A percentile compares a stretch with the other conserved stretches of the same genome.
These are phyloP conservation scores for Leptosomus discolor DNA, from an alignment of 2,113 vertebrate genomes.

Conservation along the genomic window DNA sequence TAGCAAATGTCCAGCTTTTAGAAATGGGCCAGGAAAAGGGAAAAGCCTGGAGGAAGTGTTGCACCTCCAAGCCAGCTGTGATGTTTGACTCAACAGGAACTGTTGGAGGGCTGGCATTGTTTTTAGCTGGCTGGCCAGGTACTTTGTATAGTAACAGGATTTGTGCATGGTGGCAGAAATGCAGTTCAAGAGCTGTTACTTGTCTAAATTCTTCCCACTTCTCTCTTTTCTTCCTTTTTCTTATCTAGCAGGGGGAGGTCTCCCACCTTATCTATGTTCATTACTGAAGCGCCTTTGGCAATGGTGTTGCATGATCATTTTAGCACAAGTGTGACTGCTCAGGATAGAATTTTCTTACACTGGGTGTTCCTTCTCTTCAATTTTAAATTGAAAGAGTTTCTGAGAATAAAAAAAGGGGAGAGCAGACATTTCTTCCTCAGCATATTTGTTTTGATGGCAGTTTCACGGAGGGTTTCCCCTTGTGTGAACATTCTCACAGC, in stretches of 20 bases:
- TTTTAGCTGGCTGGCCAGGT: not conserved
- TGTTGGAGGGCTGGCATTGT: not conserved
- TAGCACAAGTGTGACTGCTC: not conserved
- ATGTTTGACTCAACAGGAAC: not conserved
- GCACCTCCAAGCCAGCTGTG: not conserved
- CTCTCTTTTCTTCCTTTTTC: not conserved
- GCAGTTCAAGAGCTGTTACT: not conserved
- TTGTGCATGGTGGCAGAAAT: not conserved
- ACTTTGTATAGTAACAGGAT: not conserved
- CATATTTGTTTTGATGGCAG: not conserved
- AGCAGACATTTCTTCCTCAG: not conserved
- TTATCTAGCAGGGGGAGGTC: not conserved
- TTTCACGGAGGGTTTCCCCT: not conserved
- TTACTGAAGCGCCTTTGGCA: not conserved
- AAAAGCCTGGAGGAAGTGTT: not conserved
- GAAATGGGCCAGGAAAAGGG: not conserved
- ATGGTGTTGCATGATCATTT: not conserved
- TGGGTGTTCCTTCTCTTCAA: not conserved
- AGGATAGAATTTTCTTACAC: not conserved
- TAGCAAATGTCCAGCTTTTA: not conserved
- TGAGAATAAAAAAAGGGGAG: not conserved
- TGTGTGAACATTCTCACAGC: not conserved
- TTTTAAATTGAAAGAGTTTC: not conserved
- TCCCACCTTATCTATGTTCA: not conserved
- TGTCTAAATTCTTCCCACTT: not conserved